Percentiles rank a stretch among this genome's conserved stretches.
These are phyloP conservation scores for Rhinopomastus cyanomelas DNA, from an alignment of 2,113 vertebrate species.

Conservation along the genomic window DNA sequence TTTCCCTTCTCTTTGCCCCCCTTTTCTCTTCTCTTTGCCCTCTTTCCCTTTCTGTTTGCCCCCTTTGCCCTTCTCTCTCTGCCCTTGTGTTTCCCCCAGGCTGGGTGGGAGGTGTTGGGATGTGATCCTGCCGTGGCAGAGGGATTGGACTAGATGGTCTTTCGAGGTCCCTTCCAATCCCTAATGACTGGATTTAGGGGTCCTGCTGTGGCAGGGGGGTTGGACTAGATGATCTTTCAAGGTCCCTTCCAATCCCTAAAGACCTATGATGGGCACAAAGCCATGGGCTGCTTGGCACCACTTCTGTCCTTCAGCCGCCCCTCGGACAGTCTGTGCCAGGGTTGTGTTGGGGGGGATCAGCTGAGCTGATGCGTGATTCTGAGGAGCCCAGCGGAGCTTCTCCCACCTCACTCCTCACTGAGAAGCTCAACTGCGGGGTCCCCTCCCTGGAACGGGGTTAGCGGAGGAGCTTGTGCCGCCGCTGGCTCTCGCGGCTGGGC, in stretches of 20 bases:
- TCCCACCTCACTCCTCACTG: rapidly evolving
- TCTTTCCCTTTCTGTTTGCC: too few relatives aligned
- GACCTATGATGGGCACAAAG: not conserved
- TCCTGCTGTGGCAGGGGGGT: too few relatives aligned
- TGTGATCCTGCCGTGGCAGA: too few relatives aligned
- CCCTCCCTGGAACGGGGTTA: not conserved
- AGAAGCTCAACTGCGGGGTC: rapidly evolving
- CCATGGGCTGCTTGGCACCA: not conserved
- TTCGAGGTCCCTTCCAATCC: too few relatives aligned
- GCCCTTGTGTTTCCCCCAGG: too few relatives aligned
- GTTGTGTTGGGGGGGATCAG: not conserved
- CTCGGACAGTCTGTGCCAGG: rapidly evolving
- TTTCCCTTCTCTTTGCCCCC: too few relatives aligned
- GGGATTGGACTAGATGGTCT: too few relatives aligned
- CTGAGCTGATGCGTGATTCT: not conserved
- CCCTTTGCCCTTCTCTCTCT: too few relatives aligned
- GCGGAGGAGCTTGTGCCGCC: rapidly evolving
- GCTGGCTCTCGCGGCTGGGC: rapidly evolving
- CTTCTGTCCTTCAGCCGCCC: not conserved
- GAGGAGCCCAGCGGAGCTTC: not conserved
- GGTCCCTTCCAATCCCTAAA: too few relatives aligned
- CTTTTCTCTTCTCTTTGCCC: too few relatives aligned
- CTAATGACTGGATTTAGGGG: too few relatives aligned
- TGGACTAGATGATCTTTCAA: too few relatives aligned
- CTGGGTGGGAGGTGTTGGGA: not conserved